phyloP scores from a whole-genome alignment of 2,113 vertebrate genomes.

The Chloropsis hardwickii region DNA sequence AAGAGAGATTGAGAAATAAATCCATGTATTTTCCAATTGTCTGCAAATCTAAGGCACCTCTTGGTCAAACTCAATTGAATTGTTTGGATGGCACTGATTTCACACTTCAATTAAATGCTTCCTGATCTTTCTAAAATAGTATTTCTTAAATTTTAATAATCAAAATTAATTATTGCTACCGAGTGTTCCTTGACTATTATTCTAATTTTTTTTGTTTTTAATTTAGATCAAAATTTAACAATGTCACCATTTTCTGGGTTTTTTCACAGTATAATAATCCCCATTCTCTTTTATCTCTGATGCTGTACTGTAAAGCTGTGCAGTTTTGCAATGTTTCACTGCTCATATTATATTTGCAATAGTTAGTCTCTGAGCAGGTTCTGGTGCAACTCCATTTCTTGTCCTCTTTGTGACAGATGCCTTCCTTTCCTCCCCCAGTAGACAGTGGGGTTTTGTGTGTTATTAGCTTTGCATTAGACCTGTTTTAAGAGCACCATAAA shows the following conservation, averaged over 20 bases:
- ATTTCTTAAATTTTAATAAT: not conserved
- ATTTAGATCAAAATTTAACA: not conserved
- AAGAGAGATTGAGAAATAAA: not conserved
- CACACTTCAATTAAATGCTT: not conserved
- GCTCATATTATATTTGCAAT: not conserved
- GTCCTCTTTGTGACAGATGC: not conserved
- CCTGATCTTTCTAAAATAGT: not conserved
- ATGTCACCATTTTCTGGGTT: not conserved
- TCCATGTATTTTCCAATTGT: not conserved
- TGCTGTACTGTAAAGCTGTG: not conserved
- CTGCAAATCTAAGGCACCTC: not conserved
- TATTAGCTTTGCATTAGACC: conserved; percentile 8
- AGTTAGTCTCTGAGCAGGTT: not conserved
- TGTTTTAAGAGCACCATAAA: conserved; percentile 32
- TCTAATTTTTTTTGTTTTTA: not conserved
- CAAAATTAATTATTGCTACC: not conserved
- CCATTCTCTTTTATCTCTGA: not conserved
- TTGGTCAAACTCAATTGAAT: not conserved
- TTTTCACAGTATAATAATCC: not conserved
- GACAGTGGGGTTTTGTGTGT: accelerated
- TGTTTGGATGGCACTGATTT: not conserved
- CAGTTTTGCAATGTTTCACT: not conserved
- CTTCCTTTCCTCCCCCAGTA: not conserved
- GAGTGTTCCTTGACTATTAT: not conserved
- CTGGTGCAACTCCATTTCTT: not conserved